Base-by-base conservation (phyloP, 2,113 vertebrate species). In the Butorides virescens region DNA sequence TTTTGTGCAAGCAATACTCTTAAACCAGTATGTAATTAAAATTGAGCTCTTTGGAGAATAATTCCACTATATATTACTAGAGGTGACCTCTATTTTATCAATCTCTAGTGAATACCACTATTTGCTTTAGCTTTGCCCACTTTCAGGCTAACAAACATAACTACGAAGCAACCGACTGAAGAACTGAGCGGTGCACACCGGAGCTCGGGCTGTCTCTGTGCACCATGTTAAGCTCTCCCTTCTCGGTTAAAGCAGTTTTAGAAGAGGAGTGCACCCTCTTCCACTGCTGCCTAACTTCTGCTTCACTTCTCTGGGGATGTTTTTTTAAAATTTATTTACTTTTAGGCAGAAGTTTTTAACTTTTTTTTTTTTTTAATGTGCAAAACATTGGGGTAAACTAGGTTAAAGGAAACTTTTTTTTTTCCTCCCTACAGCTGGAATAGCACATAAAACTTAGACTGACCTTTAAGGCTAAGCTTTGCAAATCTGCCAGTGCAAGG, bases 1-100 rank as follows among this genome's bases (percentile, higher is more conserved):
- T 81, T 78, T 95, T 97, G 93, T 92, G 95, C 85, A 91, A 95
- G 90, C 88, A 95, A 95, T 92, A 95, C 74, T 91, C 81, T 93
- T 95, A 94, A 95, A 96, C 93, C 67, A 55, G 90, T 27, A 72
- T 93, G 88, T 96, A 97, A 98, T 98, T 97, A 97, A 98, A 97
- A 93, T 90, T 91, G 95, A 94, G 82, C 79, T 83, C 97, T 97
- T 93, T 92, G 93, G 95, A 95, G 97, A 96, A 91, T 91, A 44
- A 62, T 91, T 94, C 76, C 87, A 79, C 82, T 83, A 55, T 73
- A 77, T 32, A 59, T 86, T 65, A 91, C 66, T 92, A 72, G 91
- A 94, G 93, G 90, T 95, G 76, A 97, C 94, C 93, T 95, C 84
- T 61, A 71, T 75, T 90, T 94, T 96, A 95, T 46, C 72, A 89